phyloP scores from a whole-genome alignment of 2,113 vertebrate genomes.

The Corythoichthys intestinalis region DNA sequence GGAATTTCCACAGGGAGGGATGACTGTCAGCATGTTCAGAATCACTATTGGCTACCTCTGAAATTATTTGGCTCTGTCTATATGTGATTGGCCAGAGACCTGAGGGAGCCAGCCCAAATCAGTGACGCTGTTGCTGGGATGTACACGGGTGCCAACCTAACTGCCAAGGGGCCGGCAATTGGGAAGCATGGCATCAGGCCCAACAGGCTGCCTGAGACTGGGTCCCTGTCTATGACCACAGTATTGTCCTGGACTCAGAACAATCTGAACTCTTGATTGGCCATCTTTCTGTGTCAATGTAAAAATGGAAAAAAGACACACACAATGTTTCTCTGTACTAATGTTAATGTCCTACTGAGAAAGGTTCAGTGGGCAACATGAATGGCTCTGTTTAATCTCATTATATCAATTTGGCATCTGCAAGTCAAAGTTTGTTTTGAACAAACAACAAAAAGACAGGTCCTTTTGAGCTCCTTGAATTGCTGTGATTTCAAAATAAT shows the following conservation, averaged over 20 bases:
- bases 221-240: constrained; percentile 30
- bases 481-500: too few species aligned
- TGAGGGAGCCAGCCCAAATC: constrained; percentile 41
- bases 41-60: constrained; percentile 47
- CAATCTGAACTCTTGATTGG: constrained; percentile 21
- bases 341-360: constrained; percentile 4
- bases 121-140: constrained; percentile 69
- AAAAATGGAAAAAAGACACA: constrained; percentile 19
- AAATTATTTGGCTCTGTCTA: constrained; percentile 37
- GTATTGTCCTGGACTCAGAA: constrained; percentile 5
- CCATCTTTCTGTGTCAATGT: constrained; percentile 5
- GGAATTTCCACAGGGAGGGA: constrained; percentile 58
- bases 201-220: constrained; percentile 35
- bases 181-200: constrained; percentile 46
- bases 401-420: too few species aligned
- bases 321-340: not conserved
- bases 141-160: constrained; percentile 42
- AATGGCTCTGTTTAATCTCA: not conserved
- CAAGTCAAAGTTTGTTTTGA: too few species aligned
- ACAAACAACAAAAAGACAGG: too few species aligned
- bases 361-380: not conserved
- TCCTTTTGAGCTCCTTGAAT: too few species aligned
- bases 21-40: constrained; percentile 25
- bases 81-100: constrained; percentile 48
- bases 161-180: constrained; percentile 35